Conservation (phyloP, 92 coral and sea anemone genomes). For the Ricordea florida region DNA sequence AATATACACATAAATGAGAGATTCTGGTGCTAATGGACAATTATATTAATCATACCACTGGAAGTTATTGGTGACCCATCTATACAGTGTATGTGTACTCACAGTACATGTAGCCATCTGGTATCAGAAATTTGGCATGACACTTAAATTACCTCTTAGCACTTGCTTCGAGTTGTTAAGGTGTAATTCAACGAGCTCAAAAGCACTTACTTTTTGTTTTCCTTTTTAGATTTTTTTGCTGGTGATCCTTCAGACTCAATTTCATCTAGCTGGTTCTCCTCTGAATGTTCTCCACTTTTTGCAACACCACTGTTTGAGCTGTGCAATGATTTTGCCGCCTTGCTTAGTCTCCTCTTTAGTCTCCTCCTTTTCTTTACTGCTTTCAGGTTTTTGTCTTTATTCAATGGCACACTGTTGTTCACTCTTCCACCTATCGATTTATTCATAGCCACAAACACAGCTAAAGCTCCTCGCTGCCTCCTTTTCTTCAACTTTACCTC, state of each 20-base stretch:
- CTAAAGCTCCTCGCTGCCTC: constrained; percentile 34
- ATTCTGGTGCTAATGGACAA: no score
- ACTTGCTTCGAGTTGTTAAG: no score
- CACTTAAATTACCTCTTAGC: no score
- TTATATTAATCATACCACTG: no score
- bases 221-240: constrained; percentile 33
- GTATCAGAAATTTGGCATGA: no score
- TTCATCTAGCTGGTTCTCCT: background rate
- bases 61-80: no score
- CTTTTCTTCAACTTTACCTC: background rate
- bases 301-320: background rate
- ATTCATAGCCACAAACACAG: constrained; percentile 41
- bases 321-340: no score
- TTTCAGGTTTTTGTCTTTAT: constrained; percentile 20
- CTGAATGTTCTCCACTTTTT: background rate
- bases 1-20: no score
- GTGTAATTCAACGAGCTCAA: background rate
- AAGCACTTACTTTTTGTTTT: constrained; percentile 24
- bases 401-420: background rate
- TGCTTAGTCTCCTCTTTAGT: background rate
- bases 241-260: constrained; percentile 18
- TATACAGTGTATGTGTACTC: no score
- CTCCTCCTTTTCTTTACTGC: constrained; percentile 28
- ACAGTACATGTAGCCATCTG: no score
- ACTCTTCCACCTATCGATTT: constrained; percentile 31